A percentile compares a stretch with the other conserved stretches of the same genome.
Evolutionary conservation across 2,113 vertebrate species (phyloP).

Genomic region (Dissostichus mawsoni): DNA sequence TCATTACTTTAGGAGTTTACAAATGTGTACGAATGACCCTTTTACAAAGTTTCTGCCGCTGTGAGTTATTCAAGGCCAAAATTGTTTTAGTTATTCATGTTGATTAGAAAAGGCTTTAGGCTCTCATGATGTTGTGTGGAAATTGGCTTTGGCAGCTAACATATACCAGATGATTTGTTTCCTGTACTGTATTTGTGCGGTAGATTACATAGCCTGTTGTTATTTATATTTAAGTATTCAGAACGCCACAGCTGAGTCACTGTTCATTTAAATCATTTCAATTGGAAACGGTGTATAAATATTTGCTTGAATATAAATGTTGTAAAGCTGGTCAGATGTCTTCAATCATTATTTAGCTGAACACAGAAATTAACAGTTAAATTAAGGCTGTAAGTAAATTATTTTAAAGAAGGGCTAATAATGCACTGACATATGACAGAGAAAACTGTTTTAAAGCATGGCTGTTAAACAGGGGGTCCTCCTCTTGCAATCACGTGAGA

Average conservation of each 20-base stretch:
- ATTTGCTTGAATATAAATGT: conserved; percentile 36
- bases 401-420: background rate
- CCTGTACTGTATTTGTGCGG: conserved; percentile 8
- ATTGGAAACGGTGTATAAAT: conserved; percentile 27
- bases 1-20: conserved; percentile 56
- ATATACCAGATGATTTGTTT: conserved; percentile 44
- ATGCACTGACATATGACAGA: background rate
- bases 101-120: conserved; percentile 20
- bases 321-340: conserved; percentile 7
- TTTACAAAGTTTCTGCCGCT: conserved; percentile 43
- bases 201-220: conserved; percentile 13
- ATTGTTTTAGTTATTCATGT: conserved; percentile 18
- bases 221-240: conserved; percentile 46
- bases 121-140: conserved; percentile 2
- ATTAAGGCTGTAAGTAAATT: conserved; percentile 1
- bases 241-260: conserved; percentile 21
- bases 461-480: no score
- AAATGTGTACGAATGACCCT: conserved; percentile 47
- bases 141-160: conserved; percentile 16
- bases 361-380: background rate
- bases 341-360: background rate
- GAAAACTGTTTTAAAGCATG: background rate
- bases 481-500: no score
- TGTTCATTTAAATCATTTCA: conserved; percentile 34
- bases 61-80: conserved; percentile 1